Evolutionary conservation across 2,888 invertebrate genomes (phyloP), one percentile per base, ranked within the genome.

Genomic region (Diarsia dahlii): DNA sequence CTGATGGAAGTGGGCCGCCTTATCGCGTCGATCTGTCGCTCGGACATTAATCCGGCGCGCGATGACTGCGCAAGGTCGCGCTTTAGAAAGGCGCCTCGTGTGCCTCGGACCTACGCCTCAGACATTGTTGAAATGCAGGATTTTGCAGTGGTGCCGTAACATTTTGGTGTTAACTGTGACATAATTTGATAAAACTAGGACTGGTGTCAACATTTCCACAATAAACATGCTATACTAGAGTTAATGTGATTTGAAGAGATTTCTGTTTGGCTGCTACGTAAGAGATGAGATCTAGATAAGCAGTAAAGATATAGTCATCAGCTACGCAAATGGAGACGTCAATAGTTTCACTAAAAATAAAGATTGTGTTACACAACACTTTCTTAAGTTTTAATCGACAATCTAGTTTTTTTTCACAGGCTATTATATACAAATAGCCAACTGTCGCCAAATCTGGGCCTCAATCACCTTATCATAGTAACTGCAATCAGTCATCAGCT

Each of bases 31-130:
- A 92, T 92, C 93, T 91, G 92, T 93, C 91, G 91, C 89, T 78
- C 50, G 84, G 84, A 87, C 87, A 81, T 87, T 84, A 88, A 87
- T 84, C 85, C 78, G 80, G 76, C 82, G 84, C 78, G 76, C 88
- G 89, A 88, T 87, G 91, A 88, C 90, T 90, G 89, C 87, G 87
- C 92, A 93, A 93, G 94, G 93, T 90, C 93, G 90, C 87, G 88
- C 88, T 88, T 91, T 92, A 92, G 93, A 92, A 92, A 93, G 93
- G 93, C 78, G 84, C 79, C 84, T 90, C 87, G 81, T 52, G 68
- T 65, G 62, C 54, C 74, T 64, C 64, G 81, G 77, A 71, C 77
- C 73, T 66, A 71, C 56, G 62, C 39, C 56, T 66, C 65, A 39
- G 20, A 84, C 73, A 60, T 73, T 73, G 76, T 70, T 66, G 58